Conservation (phyloP, 35 echinoderm and acorn worm species). For the Anneissia japonica region DNA sequence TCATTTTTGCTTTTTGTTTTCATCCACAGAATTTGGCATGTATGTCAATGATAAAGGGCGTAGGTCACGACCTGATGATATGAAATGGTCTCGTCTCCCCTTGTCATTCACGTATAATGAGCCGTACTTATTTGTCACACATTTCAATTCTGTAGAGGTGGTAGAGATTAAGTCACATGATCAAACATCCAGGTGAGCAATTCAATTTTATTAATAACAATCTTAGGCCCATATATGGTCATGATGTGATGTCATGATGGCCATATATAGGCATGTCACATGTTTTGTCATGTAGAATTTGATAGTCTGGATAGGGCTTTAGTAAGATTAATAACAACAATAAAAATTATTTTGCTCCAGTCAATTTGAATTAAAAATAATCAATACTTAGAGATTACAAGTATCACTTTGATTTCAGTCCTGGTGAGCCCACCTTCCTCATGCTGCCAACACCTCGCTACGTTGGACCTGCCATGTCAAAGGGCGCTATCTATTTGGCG, state of each 20-base stretch:
- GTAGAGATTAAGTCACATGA: slow-evolving; percentile 69
- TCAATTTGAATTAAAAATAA: too few relatives aligned
- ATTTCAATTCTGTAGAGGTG: slow-evolving; percentile 93
- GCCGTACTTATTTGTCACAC: slow-evolving; percentile 83
- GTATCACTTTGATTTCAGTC: slow-evolving; percentile 4
- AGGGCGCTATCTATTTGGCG: slow-evolving; percentile 73
- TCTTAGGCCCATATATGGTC: too few relatives aligned
- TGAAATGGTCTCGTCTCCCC: slow-evolving; percentile 89
- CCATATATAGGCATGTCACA: too few relatives aligned
- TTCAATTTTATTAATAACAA: too few relatives aligned
- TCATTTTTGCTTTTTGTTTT: background rate
- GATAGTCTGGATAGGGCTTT: too few relatives aligned
- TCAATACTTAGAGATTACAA: too few relatives aligned
- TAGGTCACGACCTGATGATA: slow-evolving; percentile 53
- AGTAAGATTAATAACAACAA: too few relatives aligned
- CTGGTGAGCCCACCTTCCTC: slow-evolving; percentile 56
- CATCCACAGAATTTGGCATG: slow-evolving; percentile 85
- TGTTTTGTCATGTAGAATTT: too few relatives aligned
- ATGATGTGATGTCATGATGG: too few relatives aligned
- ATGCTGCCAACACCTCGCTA: slow-evolving; percentile 78
- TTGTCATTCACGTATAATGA: slow-evolving; percentile 66
- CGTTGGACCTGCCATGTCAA: slow-evolving; percentile 56
- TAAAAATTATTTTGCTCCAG: too few relatives aligned
- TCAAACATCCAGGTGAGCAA: slow-evolving; percentile 44
- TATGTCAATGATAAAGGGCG: slow-evolving; percentile 83